Evolutionary conservation across 2,797 vertebrate species (phyloP), one percentile per base, ranked within the genome.

Genomic region (Petrocephalus sullivani): DNA sequence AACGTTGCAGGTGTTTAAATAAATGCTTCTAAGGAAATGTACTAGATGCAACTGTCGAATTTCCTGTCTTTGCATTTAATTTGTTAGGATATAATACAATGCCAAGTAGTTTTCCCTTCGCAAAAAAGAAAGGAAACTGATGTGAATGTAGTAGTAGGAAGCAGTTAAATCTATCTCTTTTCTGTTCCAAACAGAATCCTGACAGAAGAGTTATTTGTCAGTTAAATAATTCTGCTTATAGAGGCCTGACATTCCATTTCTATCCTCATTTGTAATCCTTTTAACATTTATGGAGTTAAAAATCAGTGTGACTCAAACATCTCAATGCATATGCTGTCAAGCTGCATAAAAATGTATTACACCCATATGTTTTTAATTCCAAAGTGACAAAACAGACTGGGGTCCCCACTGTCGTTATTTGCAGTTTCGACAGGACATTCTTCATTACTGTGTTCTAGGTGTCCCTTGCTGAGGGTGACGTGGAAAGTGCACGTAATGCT

Each of bases 161-260:
- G 71, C 37, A 78, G 71, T 41, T 46, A 78, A 78, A 78, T 46
- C 37, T 78, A 12, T 37, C 37, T 78, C 37, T 78, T 78, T 46
- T 46, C 71, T 46, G 71, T 46, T 78, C 71, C 71, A n/a, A 78
- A 37, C 71, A 78, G 71, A 46, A 19, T 37, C 5, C 37, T 78
- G 71, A 46, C 71, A 78, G 71, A 78, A 78, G 71, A 78, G 71
- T 46, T 83, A 83, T 54, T 83, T 83, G 46, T 83, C 81, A 53
- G 51, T 83, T 51, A 54, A 83, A 83, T 83, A n/a, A 21, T 83
- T 83, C 46, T 54, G 21, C 71, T 78, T 78, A 83, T 12, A 51
- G 46, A 46, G 51, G n/a, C 46, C 81, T 51, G 81, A 21, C 41
- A 83, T 51, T 53, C 71, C 71, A 1, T 83, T 83, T 51, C 41